Base-by-base conservation (phyloP, 2,797 vertebrate species). In the Halcyon chelicuti region DNA sequence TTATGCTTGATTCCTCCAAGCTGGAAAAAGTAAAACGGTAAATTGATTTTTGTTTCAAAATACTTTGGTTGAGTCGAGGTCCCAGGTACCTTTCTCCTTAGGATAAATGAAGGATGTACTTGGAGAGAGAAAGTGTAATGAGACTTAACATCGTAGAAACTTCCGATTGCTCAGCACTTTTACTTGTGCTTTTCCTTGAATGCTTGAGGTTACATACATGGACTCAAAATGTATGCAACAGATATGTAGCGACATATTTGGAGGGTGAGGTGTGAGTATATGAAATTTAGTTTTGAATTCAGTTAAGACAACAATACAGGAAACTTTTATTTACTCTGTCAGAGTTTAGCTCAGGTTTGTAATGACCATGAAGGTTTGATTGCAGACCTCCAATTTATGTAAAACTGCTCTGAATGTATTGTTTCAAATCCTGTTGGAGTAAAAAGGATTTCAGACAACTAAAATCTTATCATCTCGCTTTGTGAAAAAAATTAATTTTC, bases 1-100 rank as follows among this genome's bases (percentile, higher is more conserved):
- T 95, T 96, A 71, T 62, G 73, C 68, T 90, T 39, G 33, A 81
- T 96, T 97, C 81, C 49, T 96, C 83, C 70, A 93, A 90, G 67
- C 44, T 86, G 77, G 74, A 85, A 82, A 95, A 87, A 29, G 16
- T 90, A 60, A 88, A 91, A 92, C 61, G 88, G 23, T 93, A 88
- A 84, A 86, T 78, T 88, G 51, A 86, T 94, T 87, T 84, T 78
- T 49, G 4, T 73, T 93, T 94, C 20, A 84, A 88, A 86, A 73
- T 84, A 29, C 14, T 31, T 47, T 70, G 5, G 49, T 62, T 85
- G 26, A 35, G 73, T 76, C n/a, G 42, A 51, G 8, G 18, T 13
- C 28, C 25, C 19, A 60, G 4, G 14, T 70, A 85, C 49, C 20
- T 31, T 40, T 78, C 20, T 73, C 11, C 15, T 81, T 74, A 60